Conservation (phyloP, 1,140 invertebrate genomes). For the Daktulosphaira vitifoliae region DNA sequence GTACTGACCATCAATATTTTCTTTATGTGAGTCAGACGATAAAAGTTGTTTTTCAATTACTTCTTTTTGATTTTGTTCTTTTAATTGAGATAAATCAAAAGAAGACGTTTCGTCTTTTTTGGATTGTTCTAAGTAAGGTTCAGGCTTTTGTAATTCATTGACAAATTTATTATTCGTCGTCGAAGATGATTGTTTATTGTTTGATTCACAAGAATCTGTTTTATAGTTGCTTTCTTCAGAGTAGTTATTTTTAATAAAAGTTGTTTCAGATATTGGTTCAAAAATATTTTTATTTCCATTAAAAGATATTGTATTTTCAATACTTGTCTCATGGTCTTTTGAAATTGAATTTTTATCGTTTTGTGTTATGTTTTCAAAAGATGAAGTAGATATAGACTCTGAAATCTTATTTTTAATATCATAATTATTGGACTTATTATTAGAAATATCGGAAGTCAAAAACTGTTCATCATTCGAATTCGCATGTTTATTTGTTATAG, state of each 20-base stretch:
- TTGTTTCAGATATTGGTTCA: not conserved
- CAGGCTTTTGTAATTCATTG: constrained; percentile 40
- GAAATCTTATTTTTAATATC: not conserved
- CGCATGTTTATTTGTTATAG: not conserved
- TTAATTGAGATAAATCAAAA: not conserved
- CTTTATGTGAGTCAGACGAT: constrained; percentile 36
- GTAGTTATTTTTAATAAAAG: not conserved
- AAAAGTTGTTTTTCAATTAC: not conserved
- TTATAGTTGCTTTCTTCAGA: not conserved
- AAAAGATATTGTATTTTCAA: not conserved
- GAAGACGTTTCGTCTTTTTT: not conserved
- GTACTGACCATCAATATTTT: constrained; percentile 46
- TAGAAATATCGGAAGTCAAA: not conserved
- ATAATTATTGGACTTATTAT: not conserved
- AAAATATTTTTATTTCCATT: not conserved
- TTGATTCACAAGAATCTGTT: not conserved
- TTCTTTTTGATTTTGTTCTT: not conserved
- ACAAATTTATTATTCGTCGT: constrained; percentile 40
- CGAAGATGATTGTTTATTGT: not conserved
- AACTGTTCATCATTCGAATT: not conserved
- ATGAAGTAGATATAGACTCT: not conserved
- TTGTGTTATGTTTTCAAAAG: not conserved
- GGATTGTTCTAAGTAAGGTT: constrained; percentile 38
- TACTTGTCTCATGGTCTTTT: not conserved
- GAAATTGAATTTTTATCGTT: not conserved